These are phyloP conservation scores for pig (Sus scrofa) DNA, from an alignment of 2,113 vertebrate genomes.

Conservation along the genomic window DNA sequence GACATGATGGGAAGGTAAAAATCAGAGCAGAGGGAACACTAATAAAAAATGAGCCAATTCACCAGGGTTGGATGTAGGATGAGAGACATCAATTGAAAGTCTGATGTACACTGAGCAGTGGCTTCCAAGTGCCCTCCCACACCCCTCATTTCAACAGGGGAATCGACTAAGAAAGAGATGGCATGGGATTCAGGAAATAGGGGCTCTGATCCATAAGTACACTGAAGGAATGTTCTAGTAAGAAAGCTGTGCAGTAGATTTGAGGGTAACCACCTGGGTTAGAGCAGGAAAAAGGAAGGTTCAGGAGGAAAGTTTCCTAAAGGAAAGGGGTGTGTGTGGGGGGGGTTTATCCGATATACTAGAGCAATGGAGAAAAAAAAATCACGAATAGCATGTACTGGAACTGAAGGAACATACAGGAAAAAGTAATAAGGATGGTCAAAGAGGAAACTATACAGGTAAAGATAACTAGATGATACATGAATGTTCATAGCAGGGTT, in stretches of 20 bases:
- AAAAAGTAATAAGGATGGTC: neutral
- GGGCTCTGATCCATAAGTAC: neutral
- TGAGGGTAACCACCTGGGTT: neutral
- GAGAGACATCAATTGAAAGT: neutral
- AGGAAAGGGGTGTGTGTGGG: neutral
- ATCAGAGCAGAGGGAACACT: neutral
- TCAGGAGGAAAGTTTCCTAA: neutral
- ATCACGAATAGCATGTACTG: neutral
- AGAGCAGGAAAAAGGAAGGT: neutral
- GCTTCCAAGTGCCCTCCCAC: neutral
- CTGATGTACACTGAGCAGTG: neutral
- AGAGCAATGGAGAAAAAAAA: neutral
- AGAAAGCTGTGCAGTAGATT: neutral
- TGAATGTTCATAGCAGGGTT: neutral
- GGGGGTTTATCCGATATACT: neutral
- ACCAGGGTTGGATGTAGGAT: neutral
- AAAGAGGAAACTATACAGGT: neutral
- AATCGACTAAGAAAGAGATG: neutral
- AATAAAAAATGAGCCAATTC: neutral
- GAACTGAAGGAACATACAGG: neutral
- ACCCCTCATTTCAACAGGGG: neutral
- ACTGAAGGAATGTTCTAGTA: neutral
- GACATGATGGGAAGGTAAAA: neutral
- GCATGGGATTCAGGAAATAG: neutral
- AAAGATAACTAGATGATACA: neutral